phyloP scores from a whole-genome alignment of 2,113 vertebrate species.

The Myotis lucifugus region DNA sequence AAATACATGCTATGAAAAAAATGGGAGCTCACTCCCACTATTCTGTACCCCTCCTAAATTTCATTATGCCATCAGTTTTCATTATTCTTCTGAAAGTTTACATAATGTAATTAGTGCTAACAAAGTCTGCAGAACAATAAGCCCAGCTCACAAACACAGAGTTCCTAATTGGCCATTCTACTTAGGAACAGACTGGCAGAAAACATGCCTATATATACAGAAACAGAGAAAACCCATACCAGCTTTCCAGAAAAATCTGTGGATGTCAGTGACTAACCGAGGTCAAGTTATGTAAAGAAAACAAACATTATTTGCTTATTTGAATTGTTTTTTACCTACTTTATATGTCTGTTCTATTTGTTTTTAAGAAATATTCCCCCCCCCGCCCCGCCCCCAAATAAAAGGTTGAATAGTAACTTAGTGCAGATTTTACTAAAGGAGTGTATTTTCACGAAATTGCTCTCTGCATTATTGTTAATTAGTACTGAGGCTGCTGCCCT shows the following conservation, averaged over 20 bases:
- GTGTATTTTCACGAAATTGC: constrained; percentile 35
- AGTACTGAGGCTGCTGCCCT: constrained; percentile 68
- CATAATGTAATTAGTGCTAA: constrained; percentile 34
- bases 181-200: constrained; percentile 5
- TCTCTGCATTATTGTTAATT: constrained; percentile 39
- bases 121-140: not conserved
- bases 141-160: not conserved
- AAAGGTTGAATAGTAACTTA: constrained; percentile 37
- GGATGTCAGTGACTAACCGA: not conserved
- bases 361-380: not conserved
- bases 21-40: not conserved
- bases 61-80: constrained; percentile 13
- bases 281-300: constrained; percentile 26
- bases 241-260: constrained; percentile 24
- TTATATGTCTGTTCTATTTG: constrained; percentile 16
- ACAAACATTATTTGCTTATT: constrained; percentile 3
- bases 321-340: constrained; percentile 25
- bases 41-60: not conserved
- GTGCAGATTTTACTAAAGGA: constrained; percentile 16
- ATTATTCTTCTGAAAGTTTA: constrained; percentile 34
- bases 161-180: not conserved
- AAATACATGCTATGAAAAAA: constrained; percentile 48
- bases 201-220: not conserved
- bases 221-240: constrained; percentile 21
- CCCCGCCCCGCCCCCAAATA: not conserved